These are phyloP conservation scores for Coremacera marginata DNA, from an alignment of 2,888 invertebrate genomes.

Conservation along the genomic window DNA sequence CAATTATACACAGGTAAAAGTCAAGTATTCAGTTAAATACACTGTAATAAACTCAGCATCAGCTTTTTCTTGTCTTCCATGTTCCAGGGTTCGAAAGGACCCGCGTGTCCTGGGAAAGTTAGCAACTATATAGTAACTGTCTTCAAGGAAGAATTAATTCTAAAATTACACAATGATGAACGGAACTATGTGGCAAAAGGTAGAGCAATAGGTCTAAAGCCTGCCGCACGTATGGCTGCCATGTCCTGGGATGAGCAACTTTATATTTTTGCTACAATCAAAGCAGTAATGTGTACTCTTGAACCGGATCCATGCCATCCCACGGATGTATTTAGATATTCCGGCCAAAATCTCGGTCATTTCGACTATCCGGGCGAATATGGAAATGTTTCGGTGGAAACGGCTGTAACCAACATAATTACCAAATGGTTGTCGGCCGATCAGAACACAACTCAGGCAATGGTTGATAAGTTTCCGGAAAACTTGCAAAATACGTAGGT, in stretches of 20 bases:
- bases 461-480: neutral
- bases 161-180: neutral
- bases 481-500: neutral
- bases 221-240: conserved; percentile 1
- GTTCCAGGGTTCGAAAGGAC: no score
- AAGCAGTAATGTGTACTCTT: neutral
- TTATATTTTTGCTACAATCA: neutral
- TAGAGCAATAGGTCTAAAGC: neutral
- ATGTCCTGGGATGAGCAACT: neutral
- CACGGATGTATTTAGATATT: neutral
- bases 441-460: neutral
- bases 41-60: no score
- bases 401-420: neutral
- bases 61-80: no score
- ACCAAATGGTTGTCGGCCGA: neutral
- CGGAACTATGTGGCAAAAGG: neutral
- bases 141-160: neutral
- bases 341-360: neutral
- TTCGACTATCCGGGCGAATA: neutral
- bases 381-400: neutral
- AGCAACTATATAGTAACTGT: neutral
- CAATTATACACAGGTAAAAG: no score
- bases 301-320: neutral
- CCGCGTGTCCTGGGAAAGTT: neutral
- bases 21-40: no score